Evolutionary conservation across 2,888 invertebrate species (phyloP), one percentile per base, ranked within the genome.

Genomic region (Vannuccia rotundouncinata): DNA sequence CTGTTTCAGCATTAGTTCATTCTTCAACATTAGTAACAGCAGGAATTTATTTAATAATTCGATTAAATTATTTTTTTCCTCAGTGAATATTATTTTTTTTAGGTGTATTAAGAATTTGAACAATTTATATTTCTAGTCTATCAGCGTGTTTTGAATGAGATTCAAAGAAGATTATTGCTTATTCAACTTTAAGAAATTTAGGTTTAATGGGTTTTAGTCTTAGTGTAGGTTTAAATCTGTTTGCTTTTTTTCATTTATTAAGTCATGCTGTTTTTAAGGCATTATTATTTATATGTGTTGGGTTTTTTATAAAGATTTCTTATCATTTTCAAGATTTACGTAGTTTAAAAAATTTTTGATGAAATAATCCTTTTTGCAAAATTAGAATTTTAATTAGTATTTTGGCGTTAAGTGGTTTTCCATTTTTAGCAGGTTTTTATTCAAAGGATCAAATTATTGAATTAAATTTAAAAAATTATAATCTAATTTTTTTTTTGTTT

Each of bases 1-100:
- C 92, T 10, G 91, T 92, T 80, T 92, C 92, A n/a, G 90, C 92
- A 82, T 90, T 92, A 88, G 92, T 92, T 83, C 92, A 93, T 90
- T 93, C 92, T 82, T 93, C 92, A 1, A 93, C 92, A 82, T 90
- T 93, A 86, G 92, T 93, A 0, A 93, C 92, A 13, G 92, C 92
- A 0, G 92, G 92, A 0, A 90, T 92, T 85, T 92, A 92, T 90
- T 90, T 92, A 88, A 88, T 92, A 87, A 91, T 92, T 90, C 92
- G 92, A 0, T 92, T 92, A 90, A 90, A 89, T 89, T 81, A 78
- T 27, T 60, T 74, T 85, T 84, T 86, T 90, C 86, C 89, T 91
- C 85, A 59, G 84, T 25, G 84, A 85, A 85, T 59, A 31, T 0
- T 87, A 85, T 81, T 85, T 86, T 84, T 86, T 66, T 66, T 66